Percentiles rank a stretch among this genome's conserved stretches.
These are phyloP conservation scores for Drosophila equinoxialis DNA, from an alignment of 1,140 invertebrate genomes.

Conservation along the genomic window DNA sequence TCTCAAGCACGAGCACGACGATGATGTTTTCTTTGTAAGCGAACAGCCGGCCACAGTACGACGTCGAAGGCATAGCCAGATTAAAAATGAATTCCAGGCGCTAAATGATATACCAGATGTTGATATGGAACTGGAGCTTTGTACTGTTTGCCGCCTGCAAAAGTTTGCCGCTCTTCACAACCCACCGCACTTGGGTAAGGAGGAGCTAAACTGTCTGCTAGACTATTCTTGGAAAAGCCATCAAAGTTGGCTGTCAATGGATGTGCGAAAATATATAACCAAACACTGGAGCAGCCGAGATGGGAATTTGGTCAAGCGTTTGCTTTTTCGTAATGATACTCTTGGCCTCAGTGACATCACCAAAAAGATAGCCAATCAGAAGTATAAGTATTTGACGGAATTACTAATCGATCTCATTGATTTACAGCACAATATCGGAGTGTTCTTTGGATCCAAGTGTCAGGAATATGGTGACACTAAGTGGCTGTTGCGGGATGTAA, in stretches of 20 bases:
- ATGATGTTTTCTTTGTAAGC: conserved; percentile 63
- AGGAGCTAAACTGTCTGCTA: conserved; percentile 48
- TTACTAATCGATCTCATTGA: too few relatives aligned
- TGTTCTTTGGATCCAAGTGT: too few relatives aligned
- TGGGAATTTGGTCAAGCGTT: too few relatives aligned
- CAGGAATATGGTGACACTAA: too few relatives aligned
- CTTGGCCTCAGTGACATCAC: too few relatives aligned
- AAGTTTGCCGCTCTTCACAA: conserved; percentile 42
- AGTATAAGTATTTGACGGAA: too few relatives aligned
- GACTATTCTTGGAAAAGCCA: conserved; percentile 44
- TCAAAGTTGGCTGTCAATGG: conserved; percentile 52
- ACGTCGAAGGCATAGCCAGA: conserved; percentile 33
- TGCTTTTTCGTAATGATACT: too few relatives aligned
- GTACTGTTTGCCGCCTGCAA: conserved; percentile 53
- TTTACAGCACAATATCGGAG: too few relatives aligned
- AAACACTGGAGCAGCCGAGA: too few relatives aligned
- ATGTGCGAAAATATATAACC: conserved; percentile 55
- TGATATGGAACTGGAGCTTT: conserved; percentile 31
- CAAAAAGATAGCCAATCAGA: too few relatives aligned
- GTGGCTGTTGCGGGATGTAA: too few relatives aligned
- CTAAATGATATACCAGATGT: conserved; percentile 1
- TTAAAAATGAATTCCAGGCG: conserved; percentile 27
- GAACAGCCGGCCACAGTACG: conserved; percentile 38
- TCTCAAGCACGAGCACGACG: conserved; percentile 47
- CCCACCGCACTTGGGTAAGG: conserved; percentile 49